A percentile compares a stretch with the other conserved stretches of the same genome.
Evolutionary conservation across 1,140 invertebrate genomes (phyloP).

Genomic region (Drosophila sulfurigaster): DNA sequence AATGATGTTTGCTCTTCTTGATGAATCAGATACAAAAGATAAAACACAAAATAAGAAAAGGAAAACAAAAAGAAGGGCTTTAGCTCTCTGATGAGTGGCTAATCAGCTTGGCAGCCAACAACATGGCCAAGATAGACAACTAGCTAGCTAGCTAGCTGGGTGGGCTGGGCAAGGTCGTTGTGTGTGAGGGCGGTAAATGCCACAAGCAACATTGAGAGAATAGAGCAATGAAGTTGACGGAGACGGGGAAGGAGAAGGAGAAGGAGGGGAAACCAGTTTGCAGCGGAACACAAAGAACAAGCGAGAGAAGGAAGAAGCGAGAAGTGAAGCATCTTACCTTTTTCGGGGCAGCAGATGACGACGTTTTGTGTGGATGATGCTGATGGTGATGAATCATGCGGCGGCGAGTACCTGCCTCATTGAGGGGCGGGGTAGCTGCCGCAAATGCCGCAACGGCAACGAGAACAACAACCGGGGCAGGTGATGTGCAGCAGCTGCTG

Average conservation of each 20-base stretch:
- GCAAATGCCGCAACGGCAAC: background rate
- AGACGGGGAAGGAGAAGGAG: background rate
- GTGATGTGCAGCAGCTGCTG: conserved; percentile 47
- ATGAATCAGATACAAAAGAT: conserved; percentile 30
- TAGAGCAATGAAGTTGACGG: background rate
- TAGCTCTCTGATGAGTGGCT: conserved; percentile 9
- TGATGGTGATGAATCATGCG: conserved; percentile 44
- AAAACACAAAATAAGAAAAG: background rate
- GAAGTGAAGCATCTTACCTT: conserved; percentile 16
- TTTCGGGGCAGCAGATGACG: conserved; percentile 22
- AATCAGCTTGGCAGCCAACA: background rate
- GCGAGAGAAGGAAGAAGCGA: background rate
- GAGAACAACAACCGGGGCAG: conserved; percentile 38
- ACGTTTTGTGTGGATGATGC: conserved; percentile 4
- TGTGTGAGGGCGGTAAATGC: conserved; percentile 40
- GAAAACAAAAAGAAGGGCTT: background rate
- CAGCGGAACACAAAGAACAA: conserved; percentile 15
- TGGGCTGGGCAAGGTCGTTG: conserved; percentile 59
- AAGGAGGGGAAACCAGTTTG: conserved; percentile 20
- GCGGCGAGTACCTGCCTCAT: conserved; percentile 35
- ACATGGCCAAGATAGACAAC: background rate
- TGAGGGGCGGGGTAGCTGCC: conserved; percentile 25
- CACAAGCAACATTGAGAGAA: background rate
- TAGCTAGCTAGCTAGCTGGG: conserved; percentile 51
- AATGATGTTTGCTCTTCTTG: conserved; percentile 43